phyloP scores from a whole-genome alignment of 2,113 vertebrate genomes.

The Calcarius ornatus region DNA sequence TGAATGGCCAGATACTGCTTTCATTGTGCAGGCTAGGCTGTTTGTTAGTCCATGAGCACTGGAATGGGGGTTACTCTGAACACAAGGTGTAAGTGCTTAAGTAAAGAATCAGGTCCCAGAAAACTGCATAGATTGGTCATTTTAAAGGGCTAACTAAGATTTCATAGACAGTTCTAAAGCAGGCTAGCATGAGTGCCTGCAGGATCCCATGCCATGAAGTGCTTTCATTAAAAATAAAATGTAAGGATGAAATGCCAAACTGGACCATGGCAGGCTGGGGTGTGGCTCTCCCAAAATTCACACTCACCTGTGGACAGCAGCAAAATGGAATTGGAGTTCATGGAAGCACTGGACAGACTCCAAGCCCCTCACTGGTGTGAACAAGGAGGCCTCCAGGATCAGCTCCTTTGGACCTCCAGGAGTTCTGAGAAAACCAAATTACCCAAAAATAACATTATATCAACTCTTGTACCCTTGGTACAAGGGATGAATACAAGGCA shows the following conservation, averaged over 20 bases:
- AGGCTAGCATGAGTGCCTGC: background rate
- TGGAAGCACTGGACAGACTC: too few species aligned
- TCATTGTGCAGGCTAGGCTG: background rate
- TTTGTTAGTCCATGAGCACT: background rate
- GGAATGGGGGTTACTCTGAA: background rate
- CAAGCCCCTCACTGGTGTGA: background rate
- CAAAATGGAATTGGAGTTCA: background rate
- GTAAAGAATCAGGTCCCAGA: background rate
- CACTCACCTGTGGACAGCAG: background rate
- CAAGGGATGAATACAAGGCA: background rate
- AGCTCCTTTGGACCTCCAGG: background rate
- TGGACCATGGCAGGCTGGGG: background rate
- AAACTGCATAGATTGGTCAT: background rate
- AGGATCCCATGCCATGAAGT: background rate
- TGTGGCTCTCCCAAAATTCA: background rate
- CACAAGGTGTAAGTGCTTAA: background rate
- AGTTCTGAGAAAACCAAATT: background rate
- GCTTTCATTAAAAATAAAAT: background rate
- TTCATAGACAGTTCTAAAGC: background rate
- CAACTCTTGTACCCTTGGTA: background rate
- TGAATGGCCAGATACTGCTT: background rate
- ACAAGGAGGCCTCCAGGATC: accelerated
- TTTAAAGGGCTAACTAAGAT: background rate
- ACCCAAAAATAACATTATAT: background rate
- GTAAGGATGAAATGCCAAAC: background rate